These are phyloP conservation scores for Bungarus multicinctus DNA, from an alignment of 2,113 vertebrate species.

Conservation along the genomic window DNA sequence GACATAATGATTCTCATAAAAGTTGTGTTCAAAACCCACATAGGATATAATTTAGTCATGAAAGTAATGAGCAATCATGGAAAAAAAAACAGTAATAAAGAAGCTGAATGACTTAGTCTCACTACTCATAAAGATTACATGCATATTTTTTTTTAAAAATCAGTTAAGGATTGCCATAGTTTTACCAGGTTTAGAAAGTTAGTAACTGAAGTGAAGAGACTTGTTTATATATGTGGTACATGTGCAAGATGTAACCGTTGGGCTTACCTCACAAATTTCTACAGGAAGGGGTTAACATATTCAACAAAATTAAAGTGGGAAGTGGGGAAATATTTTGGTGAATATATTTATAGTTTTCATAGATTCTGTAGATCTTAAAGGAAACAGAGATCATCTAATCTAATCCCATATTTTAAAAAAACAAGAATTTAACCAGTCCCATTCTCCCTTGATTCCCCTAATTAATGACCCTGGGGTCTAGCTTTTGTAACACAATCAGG, in stretches of 20 bases:
- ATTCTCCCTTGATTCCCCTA: not conserved
- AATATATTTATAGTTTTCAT: not conserved
- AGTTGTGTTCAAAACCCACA: not conserved
- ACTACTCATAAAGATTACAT: conserved; percentile 29
- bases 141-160: conserved; percentile 31
- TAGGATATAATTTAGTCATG: conserved; percentile 15
- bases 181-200: conserved; percentile 65
- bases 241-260: conserved; percentile 67
- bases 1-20: not conserved
- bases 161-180: conserved; percentile 57
- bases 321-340: conserved; percentile 7
- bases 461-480: not conserved
- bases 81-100: conserved; percentile 18
- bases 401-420: not conserved
- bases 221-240: conserved; percentile 49
- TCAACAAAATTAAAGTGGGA: conserved; percentile 52
- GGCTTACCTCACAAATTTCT: conserved; percentile 74
- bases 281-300: conserved; percentile 69
- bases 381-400: not conserved
- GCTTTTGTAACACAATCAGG: conserved; percentile 15
- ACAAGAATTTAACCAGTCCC: not conserved
- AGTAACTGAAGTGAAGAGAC: conserved; percentile 54
- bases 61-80: not conserved
- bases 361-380: not conserved
- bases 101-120: conserved; percentile 14